Conservation (phyloP, 1,140 invertebrate genomes). For the Dendroctonus ponderosae region DNA sequence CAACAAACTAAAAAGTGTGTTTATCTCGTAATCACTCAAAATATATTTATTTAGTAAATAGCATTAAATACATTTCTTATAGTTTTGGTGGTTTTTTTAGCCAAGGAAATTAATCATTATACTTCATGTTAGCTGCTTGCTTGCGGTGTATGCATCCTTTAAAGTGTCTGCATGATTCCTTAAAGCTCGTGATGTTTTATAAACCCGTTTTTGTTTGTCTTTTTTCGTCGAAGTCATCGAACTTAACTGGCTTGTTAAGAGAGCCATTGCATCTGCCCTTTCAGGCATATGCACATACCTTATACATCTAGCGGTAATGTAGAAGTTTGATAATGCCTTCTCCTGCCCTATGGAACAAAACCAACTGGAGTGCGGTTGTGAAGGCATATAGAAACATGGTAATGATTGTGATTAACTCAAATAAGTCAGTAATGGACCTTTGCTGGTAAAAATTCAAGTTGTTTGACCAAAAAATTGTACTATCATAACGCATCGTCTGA, state of each 20-base stretch:
- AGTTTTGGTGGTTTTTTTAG: too few species aligned
- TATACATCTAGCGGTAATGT: slow-evolving; percentile 41
- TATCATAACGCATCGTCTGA: background rate
- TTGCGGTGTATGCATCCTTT: slow-evolving; percentile 13
- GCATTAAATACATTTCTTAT: too few species aligned
- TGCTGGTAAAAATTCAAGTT: background rate
- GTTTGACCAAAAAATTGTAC: background rate
- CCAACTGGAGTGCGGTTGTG: background rate
- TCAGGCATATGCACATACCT: slow-evolving; percentile 45
- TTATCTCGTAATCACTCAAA: too few species aligned
- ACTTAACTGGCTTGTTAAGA: slow-evolving; percentile 34
- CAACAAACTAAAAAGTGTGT: too few species aligned
- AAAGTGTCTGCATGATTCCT: slow-evolving; percentile 21
- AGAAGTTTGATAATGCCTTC: slow-evolving; percentile 41
- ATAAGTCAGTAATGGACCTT: background rate
- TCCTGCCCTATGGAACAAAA: slow-evolving; percentile 32
- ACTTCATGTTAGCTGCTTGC: background rate
- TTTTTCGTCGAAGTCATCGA: slow-evolving; percentile 29
- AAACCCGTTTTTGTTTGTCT: slow-evolving; percentile 37
- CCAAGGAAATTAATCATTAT: too few species aligned
- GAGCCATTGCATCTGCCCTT: slow-evolving; percentile 28
- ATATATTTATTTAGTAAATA: too few species aligned
- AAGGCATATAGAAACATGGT: slow-evolving; percentile 1
- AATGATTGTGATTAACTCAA: background rate
- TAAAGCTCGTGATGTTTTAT: slow-evolving; percentile 19